Conservation (phyloP, 2,797 vertebrate genomes). For the Anabacerthia variegaticeps region DNA sequence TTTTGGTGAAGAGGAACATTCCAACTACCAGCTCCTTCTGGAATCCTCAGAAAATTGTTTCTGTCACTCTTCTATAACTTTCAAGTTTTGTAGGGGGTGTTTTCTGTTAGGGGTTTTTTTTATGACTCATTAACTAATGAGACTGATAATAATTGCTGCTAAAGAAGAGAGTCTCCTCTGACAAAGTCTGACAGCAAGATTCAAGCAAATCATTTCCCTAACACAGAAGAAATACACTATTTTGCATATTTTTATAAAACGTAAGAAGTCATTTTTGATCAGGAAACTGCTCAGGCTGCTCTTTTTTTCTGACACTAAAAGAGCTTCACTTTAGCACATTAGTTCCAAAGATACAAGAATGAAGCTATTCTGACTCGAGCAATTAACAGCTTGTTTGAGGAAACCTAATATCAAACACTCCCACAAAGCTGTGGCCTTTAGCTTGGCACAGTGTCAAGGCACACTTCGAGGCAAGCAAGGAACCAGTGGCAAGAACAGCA, state of each 20-base stretch:
- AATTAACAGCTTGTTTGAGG: not conserved
- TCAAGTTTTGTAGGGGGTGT: rapidly evolving
- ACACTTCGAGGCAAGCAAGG: not conserved
- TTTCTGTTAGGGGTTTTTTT: not conserved
- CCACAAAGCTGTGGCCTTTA: not conserved
- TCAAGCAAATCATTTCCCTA: not conserved
- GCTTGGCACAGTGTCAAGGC: not conserved
- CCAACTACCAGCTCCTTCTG: not conserved
- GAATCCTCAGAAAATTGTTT: not conserved
- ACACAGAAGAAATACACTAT: not conserved
- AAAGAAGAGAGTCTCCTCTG: not conserved
- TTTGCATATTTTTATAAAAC: not conserved
- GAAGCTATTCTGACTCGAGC: not conserved
- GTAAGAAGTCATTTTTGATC: not conserved
- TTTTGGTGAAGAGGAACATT: not conserved
- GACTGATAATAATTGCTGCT: not conserved
- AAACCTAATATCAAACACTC: not conserved
- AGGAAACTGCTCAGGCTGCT: not conserved
- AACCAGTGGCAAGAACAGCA: not conserved
- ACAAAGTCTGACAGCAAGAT: not conserved
- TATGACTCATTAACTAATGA: not conserved
- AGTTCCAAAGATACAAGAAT: not conserved
- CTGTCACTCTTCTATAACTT: not conserved
- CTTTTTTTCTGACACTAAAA: not conserved
- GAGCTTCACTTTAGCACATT: not conserved